Evolutionary conservation across 1,140 invertebrate genomes (phyloP).

Genomic region (Homalodisca vitripennis): DNA sequence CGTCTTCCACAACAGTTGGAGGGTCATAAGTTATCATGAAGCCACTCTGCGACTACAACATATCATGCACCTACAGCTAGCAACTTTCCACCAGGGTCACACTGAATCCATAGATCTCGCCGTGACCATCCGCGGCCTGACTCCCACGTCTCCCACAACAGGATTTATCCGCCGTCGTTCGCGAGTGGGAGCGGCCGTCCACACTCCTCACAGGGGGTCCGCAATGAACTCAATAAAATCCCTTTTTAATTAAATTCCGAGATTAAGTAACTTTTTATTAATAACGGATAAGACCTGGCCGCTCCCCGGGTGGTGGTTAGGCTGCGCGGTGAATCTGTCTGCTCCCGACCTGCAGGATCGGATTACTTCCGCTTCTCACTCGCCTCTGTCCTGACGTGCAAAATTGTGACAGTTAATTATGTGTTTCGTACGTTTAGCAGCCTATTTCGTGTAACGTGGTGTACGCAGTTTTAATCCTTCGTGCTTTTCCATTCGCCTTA

Average conservation of each 20-base stretch:
- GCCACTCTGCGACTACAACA: no score
- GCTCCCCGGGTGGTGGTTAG: background rate
- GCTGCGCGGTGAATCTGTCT: background rate
- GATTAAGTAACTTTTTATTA: constrained; percentile 19
- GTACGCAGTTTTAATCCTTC: no score
- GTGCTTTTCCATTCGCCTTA: no score
- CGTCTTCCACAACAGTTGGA: no score
- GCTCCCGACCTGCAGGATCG: background rate
- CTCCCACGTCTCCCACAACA: background rate
- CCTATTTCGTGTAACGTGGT: no score
- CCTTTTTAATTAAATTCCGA: constrained; percentile 6
- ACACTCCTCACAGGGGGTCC: background rate
- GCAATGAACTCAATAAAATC: constrained; percentile 21
- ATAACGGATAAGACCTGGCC: background rate
- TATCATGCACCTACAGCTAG: no score
- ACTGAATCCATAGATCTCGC: no score
- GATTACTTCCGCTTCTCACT: background rate
- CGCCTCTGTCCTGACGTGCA: no score
- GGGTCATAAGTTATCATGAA: no score
- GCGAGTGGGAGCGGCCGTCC: background rate
- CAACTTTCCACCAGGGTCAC: no score
- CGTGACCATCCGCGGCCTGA: background rate
- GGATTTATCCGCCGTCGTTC: background rate
- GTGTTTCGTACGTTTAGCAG: no score
- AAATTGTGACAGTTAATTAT: no score